These are phyloP conservation scores for Drosophila fulvimacula DNA, from an alignment of 2,888 invertebrate species.

Conservation along the genomic window DNA sequence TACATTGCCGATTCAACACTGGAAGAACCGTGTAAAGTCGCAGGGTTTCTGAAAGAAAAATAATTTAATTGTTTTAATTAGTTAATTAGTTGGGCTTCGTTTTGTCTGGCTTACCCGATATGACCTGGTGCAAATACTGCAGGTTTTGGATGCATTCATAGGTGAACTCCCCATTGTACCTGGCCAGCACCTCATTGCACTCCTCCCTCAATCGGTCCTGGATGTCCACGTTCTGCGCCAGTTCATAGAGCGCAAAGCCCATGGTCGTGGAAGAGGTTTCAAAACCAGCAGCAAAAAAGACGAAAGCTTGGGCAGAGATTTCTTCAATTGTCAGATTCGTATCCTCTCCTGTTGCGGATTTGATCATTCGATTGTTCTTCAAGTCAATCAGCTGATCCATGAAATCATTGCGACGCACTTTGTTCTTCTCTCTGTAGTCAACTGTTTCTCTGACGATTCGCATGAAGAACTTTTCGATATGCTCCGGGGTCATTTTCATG, in stretches of 20 bases:
- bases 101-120: conserved; percentile 83
- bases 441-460: conserved; percentile 83
- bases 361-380: conserved; percentile 60
- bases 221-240: conserved; percentile 85
- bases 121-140: conserved; percentile 85
- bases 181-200: conserved; percentile 81
- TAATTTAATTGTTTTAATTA: neutral
- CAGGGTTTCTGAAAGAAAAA: conserved; percentile 82
- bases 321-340: conserved; percentile 82
- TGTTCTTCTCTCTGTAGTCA: conserved; percentile 77
- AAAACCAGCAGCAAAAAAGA: conserved; percentile 86
- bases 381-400: conserved; percentile 85
- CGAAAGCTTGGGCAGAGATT: conserved; percentile 86
- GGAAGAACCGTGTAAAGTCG: conserved; percentile 86
- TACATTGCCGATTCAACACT: conserved; percentile 85
- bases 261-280: conserved; percentile 86
- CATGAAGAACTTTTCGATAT: conserved; percentile 77
- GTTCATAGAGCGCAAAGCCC: conserved; percentile 85
- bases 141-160: conserved; percentile 84
- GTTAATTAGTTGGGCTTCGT: neutral
- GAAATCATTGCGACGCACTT: conserved; percentile 85
- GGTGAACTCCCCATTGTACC: conserved; percentile 82
- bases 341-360: conserved; percentile 30
- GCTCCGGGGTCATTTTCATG: conserved; percentile 57
- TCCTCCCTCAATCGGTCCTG: conserved; percentile 85